Evolutionary conservation across 2,113 vertebrate species (phyloP), one percentile per base, ranked within the genome.

Genomic region (Crocuta crocuta): DNA sequence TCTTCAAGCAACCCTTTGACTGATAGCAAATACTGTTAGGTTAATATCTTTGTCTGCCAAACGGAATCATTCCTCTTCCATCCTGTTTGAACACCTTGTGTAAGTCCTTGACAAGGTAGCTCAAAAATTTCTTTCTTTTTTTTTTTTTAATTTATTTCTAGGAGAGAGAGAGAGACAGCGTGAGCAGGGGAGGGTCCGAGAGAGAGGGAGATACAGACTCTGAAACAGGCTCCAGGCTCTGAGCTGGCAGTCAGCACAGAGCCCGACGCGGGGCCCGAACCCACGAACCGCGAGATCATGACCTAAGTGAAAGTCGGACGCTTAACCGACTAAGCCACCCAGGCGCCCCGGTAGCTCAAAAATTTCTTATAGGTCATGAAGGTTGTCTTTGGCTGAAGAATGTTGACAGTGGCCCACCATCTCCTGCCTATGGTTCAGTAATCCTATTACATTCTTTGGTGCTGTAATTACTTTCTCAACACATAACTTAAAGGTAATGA

Each of bases 21-120:
- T 79, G 7, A 13, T 35, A 88, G 17, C 35, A 79, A 91, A 70
- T 68, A 4, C 19, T 63, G 6, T 24, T 68, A 3, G 76, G 9
- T 58, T 95, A 71, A 24, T 63, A 58, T 65, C 87, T 92, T 86
- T 80, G 35, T 90, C 89, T 84, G 5, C 19, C 74, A 97, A 68
- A 68, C 63, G 10, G 55, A 48, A 86, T 24, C 8, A 12, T 65
- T 76, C 7, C 39, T 71, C 8, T 70, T 39, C n/a, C 11, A 80
- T 50, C 2, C 23, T 80, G n/a, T 88, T 31, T 63, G 24, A 84
- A 58, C 11, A 63, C 1, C 50, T 93, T 82, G 12, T 16, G 0
- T 84, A 82, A n/a, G 24, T 66, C 35, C 35, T 74, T 91, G 39
- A 76, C 10, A 58, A 84, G 13, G 17, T 55, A 55, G 33, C 85